These are phyloP conservation scores for Proctacanthus coquilletti DNA, from an alignment of 1,140 invertebrate genomes.

Conservation along the genomic window DNA sequence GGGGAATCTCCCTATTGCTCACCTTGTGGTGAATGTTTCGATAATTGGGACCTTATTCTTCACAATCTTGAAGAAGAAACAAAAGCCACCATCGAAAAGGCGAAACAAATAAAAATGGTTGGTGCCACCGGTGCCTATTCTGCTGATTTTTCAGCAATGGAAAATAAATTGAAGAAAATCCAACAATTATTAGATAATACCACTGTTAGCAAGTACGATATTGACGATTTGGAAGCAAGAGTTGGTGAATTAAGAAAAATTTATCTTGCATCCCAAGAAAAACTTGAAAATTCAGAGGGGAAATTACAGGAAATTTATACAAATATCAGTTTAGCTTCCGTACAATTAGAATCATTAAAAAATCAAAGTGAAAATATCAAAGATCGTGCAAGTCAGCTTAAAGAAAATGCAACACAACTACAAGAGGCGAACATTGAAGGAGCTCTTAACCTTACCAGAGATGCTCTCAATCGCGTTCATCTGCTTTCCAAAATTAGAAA, in stretches of 20 bases:
- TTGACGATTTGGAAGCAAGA: slow-evolving; percentile 41
- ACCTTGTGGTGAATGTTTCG: slow-evolving; percentile 97
- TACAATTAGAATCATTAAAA: slow-evolving; percentile 58
- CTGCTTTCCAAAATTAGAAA: slow-evolving; percentile 37
- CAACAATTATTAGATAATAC: slow-evolving; percentile 52
- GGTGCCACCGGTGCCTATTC: slow-evolving; percentile 90
- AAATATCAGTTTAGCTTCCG: slow-evolving; percentile 60
- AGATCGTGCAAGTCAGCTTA: slow-evolving; percentile 53
- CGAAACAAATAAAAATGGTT: slow-evolving; percentile 81
- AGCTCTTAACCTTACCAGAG: slow-evolving; percentile 74
- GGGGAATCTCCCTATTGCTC: slow-evolving; percentile 79
- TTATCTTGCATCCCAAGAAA: slow-evolving; percentile 27
- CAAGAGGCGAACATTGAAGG: slow-evolving; percentile 92
- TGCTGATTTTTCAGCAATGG: slow-evolving; percentile 82
- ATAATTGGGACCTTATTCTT: slow-evolving; percentile 92
- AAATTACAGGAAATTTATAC: slow-evolving; percentile 60
- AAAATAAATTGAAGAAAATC: slow-evolving; percentile 66
- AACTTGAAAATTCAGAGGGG: slow-evolving; percentile 36
- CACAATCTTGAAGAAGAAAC: slow-evolving; percentile 53
- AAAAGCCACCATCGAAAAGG: slow-evolving; percentile 56
- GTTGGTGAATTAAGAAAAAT: slow-evolving; percentile 27
- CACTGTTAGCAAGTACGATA: slow-evolving; percentile 52
- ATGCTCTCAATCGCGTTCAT: slow-evolving; percentile 49
- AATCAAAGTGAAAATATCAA: slow-evolving; percentile 56
- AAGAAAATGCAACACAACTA: slow-evolving; percentile 74